Base-by-base conservation (phyloP, 2,113 vertebrate genomes). In the Regulus satrapa region DNA sequence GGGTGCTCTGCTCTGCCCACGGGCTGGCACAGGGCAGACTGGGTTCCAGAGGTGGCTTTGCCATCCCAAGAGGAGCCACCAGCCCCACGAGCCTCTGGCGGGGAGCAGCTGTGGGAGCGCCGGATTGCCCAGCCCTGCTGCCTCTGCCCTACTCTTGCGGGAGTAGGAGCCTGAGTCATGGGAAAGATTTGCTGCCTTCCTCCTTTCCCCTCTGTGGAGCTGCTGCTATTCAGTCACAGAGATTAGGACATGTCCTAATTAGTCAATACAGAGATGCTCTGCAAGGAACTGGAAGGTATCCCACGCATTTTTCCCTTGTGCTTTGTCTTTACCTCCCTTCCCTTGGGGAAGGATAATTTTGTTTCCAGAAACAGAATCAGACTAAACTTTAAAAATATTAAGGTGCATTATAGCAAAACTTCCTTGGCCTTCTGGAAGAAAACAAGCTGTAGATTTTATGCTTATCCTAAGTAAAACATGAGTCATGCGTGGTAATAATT, bases 161-260 rank as follows among this genome's bases (percentile, higher is more conserved):
- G 89, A 88, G 77, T 81, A 52, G 1, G 40, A 94, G 89, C 5
- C 1, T 94, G 95, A 97, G 93, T 96, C 93, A 95, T 96, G 92
- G 87, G 92, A 96, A 96, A 96, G 95, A 93, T 96, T 74, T 94
- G 72, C 87, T 73, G 94, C 79, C 68, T 95, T 95, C 95, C 92
- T 96, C 92, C 92, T 85, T 40, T 49, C 68, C 82, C 88, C 83
- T 90, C 59, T 56, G 67, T 56, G 66, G 64, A 90, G 67, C 82
- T 77, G 67, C 82, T 77, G 89, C 93, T 90, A 46, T 83, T 96
- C 94, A 93, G 59, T 51, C 94, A 86, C 0, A 74, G 92, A 93
- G 96, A 97, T 97, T 97, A 95, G 87, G 48, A 77, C 63, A 94
- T 58, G 94, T 93, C 95, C 95, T 94, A 95, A 96, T 97, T 97